Evolutionary conservation across 2,888 invertebrate species (phyloP), one percentile per base, ranked within the genome.

Genomic region (Drosophila flavopinicola): DNA sequence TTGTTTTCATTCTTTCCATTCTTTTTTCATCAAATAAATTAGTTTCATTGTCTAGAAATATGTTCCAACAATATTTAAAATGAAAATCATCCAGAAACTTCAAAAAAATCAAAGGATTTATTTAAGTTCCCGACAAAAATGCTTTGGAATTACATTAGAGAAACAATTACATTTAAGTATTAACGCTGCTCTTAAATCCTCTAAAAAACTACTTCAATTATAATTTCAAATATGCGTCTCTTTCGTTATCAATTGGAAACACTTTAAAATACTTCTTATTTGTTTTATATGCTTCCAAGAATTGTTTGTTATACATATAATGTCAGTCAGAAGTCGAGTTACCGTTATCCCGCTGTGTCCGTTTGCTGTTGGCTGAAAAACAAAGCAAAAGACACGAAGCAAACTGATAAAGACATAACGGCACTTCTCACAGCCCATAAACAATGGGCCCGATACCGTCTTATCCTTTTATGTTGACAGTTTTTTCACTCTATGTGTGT

Each of bases 331-430:
- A 4, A 20, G 37, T 30, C 13, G 29, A 54, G 45, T 68, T 39
- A 48, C 47, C 9, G 41, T 53, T 49, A 23, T 63, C 72, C 75
- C 65, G 75, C 75, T 53, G 65, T 4, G 70, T 45, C 17, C n/a
- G 37, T 11, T 35, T 24, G 35, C n/a, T 27, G 25, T 35, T 48
- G 52, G n/a, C n/a, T n/a, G n/a, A n/a, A n/a, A n/a, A n/a, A n/a
- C n/a, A n/a, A n/a, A n/a, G 27, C 45, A 45, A n/a, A n/a, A n/a
- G 27, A 39, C 39, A 29, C 35, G 59, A 49, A 25, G 23, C n/a
- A 38, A 45, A 47, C 56, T 75, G 58, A 74, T 70, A 71, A 77
- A 57, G 60, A 29, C 71, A 67, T 76, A 76, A 76, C 60, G 74
- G 78, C 64, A 78, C 74, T 59, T 66, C 61, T 68, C 53, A 54